Conservation (phyloP, 2,797 vertebrate genomes). For the Lophotriccus pileatus region DNA sequence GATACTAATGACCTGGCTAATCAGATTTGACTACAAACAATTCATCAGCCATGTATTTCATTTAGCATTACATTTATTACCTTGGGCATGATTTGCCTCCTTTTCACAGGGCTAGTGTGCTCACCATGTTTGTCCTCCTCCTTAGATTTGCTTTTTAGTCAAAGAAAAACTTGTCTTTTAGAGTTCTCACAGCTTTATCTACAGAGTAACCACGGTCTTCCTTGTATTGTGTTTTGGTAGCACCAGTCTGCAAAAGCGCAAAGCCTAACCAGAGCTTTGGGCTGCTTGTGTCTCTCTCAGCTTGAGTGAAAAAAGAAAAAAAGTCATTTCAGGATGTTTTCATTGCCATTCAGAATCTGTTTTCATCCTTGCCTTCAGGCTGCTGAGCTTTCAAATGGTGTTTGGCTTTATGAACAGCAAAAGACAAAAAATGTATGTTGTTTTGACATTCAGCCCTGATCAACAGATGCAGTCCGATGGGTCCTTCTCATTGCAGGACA, state of each 20-base stretch:
- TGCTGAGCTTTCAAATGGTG: neutral
- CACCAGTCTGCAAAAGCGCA: neutral
- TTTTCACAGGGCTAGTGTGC: neutral
- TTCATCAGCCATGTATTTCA: neutral
- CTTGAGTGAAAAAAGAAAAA: neutral
- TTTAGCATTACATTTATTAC: neutral
- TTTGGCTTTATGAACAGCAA: neutral
- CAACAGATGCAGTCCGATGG: neutral
- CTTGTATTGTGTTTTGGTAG: neutral
- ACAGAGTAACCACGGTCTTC: neutral
- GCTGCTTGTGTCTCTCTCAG: neutral
- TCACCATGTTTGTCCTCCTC: neutral
- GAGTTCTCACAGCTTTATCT: neutral
- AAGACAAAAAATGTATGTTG: neutral
- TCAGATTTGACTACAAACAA: neutral
- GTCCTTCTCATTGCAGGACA: neutral
- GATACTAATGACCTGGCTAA: neutral
- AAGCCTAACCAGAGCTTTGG: neutral
- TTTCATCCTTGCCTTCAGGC: neutral
- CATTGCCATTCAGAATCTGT: neutral
- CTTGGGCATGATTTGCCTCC: neutral
- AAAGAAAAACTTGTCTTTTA: neutral
- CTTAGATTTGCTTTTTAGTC: neutral
- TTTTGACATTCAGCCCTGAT: neutral
- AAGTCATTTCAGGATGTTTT: neutral